Evolutionary conservation across 1,140 invertebrate species (phyloP).

Genomic region (Drosophila sulfurigaster): DNA sequence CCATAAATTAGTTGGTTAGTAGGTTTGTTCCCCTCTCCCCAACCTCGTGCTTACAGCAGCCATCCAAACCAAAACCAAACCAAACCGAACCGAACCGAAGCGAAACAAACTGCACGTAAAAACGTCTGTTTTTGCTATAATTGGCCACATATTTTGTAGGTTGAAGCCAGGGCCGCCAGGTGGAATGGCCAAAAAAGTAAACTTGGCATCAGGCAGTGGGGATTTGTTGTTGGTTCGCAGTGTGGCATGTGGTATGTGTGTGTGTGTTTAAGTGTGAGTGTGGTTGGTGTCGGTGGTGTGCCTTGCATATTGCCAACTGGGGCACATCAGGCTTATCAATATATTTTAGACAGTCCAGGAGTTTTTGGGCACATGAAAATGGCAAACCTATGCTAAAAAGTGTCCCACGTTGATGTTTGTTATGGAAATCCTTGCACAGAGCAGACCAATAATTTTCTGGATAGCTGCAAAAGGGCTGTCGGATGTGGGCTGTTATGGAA

Average conservation of each 20-base stretch:
- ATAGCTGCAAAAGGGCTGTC: constrained; percentile 40
- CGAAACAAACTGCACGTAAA: constrained; percentile 66
- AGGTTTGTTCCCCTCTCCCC: neutral
- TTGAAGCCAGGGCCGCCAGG: constrained; percentile 54
- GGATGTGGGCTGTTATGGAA: constrained; percentile 53
- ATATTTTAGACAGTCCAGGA: constrained; percentile 42
- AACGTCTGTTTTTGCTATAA: constrained; percentile 83
- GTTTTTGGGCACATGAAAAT: constrained; percentile 29
- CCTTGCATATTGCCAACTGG: constrained; percentile 49
- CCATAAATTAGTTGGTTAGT: constrained; percentile 72
- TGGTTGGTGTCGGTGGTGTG: constrained; percentile 5
- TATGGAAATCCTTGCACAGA: constrained; percentile 63
- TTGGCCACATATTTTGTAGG: constrained; percentile 81
- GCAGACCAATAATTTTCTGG: constrained; percentile 57
- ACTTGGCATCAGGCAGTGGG: constrained; percentile 35
- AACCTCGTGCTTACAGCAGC: neutral
- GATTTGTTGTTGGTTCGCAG: constrained; percentile 23
- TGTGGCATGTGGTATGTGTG: neutral
- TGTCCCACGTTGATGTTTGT: constrained; percentile 73
- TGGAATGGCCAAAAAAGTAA: constrained; percentile 54
- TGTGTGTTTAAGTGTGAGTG: neutral
- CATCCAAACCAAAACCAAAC: constrained; percentile 22
- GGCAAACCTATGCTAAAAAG: constrained; percentile 41
- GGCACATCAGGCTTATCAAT: constrained; percentile 55
- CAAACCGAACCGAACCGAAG: constrained; percentile 14